Base-by-base conservation (phyloP, 2,113 vertebrate genomes). In the Hypomesus transpacificus region DNA sequence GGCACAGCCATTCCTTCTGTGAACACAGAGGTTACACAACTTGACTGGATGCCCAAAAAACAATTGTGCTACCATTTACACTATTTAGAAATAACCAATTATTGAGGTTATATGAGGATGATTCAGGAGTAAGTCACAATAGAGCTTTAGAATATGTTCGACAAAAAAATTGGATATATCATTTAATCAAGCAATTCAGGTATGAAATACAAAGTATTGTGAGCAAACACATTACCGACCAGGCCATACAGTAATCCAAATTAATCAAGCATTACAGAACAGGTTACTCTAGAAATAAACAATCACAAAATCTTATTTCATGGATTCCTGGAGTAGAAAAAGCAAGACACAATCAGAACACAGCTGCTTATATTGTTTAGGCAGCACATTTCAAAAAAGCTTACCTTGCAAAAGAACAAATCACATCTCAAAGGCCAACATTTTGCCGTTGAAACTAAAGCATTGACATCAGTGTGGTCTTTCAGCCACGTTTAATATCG, bases 1-100 rank as follows among this genome's bases (percentile, higher is more conserved):
- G 92, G 84, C 97, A 99, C 60, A 99, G 91, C 97, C 97, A 99
- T 90, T 98, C 96, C 82, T 93, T 92, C 97, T 99, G 88, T 34
- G 64, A 78, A 70, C 31, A 77, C 68, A 69, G 64, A 50, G 59
- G 14, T 14, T 6, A 61, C 59, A 61, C 6, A 14, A 61, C 21
- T 60, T 60, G 4, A 24, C 22, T 26, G 13, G 21, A 60, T 24
- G 3, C 58, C 21, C 16, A 60, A 22, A 22, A 21, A 60, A 14
- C 11, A 11, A 13, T 14, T 60, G 21, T 46, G 9, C 39, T 46
- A 46, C 39, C 9, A 46, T 46, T 1, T 1, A 60, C 59, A 53
- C 50, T 28, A 20, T 20, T 18, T 17, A 18, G 17, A 56, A 56
- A 56, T 34, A 7, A 34, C 31, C 31, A 34, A 34, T 34, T 34